These are phyloP conservation scores for Ranitomeya variabilis DNA, from an alignment of 2,113 vertebrate genomes.

Conservation along the genomic window DNA sequence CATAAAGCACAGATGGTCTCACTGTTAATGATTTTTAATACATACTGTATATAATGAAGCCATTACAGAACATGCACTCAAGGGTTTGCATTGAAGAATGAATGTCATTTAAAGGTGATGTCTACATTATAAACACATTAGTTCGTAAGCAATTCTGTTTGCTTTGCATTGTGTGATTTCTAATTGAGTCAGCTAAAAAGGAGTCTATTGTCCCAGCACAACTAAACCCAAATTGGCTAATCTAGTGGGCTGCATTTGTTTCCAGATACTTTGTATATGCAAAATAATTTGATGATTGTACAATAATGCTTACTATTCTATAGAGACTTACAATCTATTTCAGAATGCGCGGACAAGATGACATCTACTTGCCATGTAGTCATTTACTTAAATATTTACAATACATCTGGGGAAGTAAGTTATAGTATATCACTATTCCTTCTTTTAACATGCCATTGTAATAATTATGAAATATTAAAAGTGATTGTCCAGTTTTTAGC, in stretches of 20 bases:
- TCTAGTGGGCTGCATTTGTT: neutral
- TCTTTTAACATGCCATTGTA: neutral
- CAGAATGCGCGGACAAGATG: neutral
- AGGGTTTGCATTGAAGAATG: slow-evolving; percentile 43
- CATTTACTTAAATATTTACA: neutral
- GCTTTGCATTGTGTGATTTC: slow-evolving; percentile 20
- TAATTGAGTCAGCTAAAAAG: neutral
- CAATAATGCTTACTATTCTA: neutral
- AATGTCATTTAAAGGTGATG: slow-evolving; percentile 37
- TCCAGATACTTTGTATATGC: slow-evolving; percentile 1
- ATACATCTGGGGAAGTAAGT: neutral
- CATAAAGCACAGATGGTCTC: slow-evolving; percentile 41
- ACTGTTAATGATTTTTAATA: slow-evolving; percentile 40
- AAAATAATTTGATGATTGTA: neutral
- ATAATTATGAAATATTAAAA: no score
- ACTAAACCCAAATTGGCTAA: neutral
- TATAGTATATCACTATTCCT: neutral
- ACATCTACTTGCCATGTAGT: neutral
- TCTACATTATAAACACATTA: slow-evolving; percentile 41
- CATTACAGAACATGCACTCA: slow-evolving; percentile 43
- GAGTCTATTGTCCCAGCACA: neutral
- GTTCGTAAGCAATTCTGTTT: slow-evolving; percentile 13
- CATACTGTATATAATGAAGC: slow-evolving; percentile 38
- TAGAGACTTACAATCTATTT: neutral
- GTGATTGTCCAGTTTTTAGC: no score